A percentile compares a stretch with the other conserved stretches of the same genome.
Evolutionary conservation across 2,888 invertebrate species (phyloP).

Genomic region (Troides aeacus): DNA sequence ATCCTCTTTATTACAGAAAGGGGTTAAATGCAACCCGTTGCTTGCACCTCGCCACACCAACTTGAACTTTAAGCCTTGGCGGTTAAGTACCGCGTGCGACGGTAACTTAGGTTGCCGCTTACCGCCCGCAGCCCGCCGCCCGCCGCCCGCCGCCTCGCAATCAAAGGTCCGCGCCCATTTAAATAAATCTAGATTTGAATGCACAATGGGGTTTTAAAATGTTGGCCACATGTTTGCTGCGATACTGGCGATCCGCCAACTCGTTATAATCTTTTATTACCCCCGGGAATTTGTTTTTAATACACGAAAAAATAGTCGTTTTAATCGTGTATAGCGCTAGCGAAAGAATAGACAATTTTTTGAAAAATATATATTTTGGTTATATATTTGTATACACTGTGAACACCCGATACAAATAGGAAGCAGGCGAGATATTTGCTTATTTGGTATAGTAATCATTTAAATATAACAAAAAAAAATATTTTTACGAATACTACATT

Average conservation of each 20-base stretch:
- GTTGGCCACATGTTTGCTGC: conserved; percentile 31
- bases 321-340: no score
- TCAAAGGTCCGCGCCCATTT: conserved; percentile 70
- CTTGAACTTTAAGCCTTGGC: conserved; percentile 39
- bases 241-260: conserved; percentile 34
- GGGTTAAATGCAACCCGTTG: conserved; percentile 53
- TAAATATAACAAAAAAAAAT: no score
- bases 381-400: no score
- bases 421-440: no score
- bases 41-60: conserved; percentile 35
- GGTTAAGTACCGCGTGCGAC: conserved; percentile 34
- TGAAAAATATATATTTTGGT: conserved; percentile 10
- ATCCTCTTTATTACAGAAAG: conserved; percentile 70
- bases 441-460: no score
- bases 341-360: not conserved
- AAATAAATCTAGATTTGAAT: conserved; percentile 73
- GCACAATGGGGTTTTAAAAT: conserved; percentile 59
- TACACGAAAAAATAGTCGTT: conserved; percentile 9
- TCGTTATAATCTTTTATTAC: conserved; percentile 23
- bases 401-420: no score
- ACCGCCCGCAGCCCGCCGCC: conserved; percentile 61
- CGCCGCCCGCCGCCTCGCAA: conserved; percentile 64
- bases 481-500: no score
- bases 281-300: conserved; percentile 15
- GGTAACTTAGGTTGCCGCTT: conserved; percentile 40